These are phyloP conservation scores for Glossophaga mutica DNA, from an alignment of 2,797 vertebrate genomes.

Conservation along the genomic window DNA sequence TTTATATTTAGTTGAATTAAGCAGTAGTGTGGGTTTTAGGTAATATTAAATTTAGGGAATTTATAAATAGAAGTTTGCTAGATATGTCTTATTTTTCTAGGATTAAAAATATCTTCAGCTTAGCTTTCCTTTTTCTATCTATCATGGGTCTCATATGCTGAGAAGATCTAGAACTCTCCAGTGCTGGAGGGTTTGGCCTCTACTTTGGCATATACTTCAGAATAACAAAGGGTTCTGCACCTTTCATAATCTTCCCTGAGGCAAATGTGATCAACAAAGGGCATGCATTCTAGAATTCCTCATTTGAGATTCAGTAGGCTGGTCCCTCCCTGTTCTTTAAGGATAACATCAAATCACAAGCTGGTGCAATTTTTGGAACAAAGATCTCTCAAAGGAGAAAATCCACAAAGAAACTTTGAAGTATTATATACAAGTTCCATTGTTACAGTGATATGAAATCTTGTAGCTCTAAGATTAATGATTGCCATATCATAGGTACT, in stretches of 20 bases:
- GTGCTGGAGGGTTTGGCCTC: background rate
- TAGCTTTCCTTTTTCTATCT: background rate
- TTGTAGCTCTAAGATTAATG: background rate
- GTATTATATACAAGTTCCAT: background rate
- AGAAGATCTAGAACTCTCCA: background rate
- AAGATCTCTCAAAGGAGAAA: background rate
- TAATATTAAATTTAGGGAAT: background rate
- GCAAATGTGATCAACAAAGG: background rate
- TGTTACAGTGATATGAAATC: background rate
- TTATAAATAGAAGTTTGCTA: background rate
- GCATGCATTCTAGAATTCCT: background rate
- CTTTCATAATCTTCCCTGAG: background rate
- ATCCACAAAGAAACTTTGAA: conserved; percentile 6
- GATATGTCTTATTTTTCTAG: background rate
- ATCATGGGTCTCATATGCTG: background rate
- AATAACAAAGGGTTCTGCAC: background rate
- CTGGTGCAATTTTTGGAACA: background rate
- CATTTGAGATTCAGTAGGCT: background rate
- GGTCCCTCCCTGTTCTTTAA: background rate
- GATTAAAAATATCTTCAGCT: background rate
- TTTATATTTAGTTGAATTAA: conserved; percentile 11
- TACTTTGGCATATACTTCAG: background rate
- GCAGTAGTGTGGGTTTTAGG: background rate
- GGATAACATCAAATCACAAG: background rate
- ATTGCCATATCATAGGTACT: background rate